Base-by-base conservation (phyloP, 2,113 vertebrate species). In the Myotis lucifugus region DNA sequence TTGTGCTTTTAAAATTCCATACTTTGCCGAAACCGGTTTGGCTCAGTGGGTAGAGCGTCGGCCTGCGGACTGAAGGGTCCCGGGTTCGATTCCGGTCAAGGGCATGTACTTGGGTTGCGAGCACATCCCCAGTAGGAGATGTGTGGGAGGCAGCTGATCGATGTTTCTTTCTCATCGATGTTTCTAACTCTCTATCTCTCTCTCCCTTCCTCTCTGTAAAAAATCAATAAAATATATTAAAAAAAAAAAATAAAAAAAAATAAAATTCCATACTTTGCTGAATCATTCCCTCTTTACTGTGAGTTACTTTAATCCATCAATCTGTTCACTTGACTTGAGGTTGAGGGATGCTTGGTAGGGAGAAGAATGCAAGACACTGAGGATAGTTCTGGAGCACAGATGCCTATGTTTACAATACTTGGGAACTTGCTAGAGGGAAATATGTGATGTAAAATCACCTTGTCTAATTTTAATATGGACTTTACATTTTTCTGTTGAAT, bases 401-500 rank as follows among this genome's bases (percentile, higher is more conserved):
- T 21, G 23, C 56, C 54, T 76, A 32, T 59, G 46, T 88, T 93
- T 50, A 13, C 25, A 85, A n/a, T 7, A 34, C 29, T 40, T n/a
- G n/a, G 32, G 10, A 14, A 85, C 64, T 25, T 93, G 21, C 5
- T 52, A 29, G 34, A 69, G 32, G 46, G 73, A 96, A 95, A 42
- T 32, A 1, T 21, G 9, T 8, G 9, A 82, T 79, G 82, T 79
- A 73, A 93, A 59, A 69, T 91, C 0, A 40, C 67, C 89, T 90
- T 18, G 90, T 83, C 25, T 96, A 2, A 83, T 66, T 88, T 85
- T 54, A 46, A 59, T 91, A 18, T 23, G 79, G 67, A 93, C 67
- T 91, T 97, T 46, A 4, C 29, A 52, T 73, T 93, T n/a, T 0
- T 48, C 42, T 86, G 78, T 89, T 96, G 96, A 2, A 9, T 94